phyloP scores from a whole-genome alignment of 2,113 vertebrate species.

The Phoenicopterus ruber region DNA sequence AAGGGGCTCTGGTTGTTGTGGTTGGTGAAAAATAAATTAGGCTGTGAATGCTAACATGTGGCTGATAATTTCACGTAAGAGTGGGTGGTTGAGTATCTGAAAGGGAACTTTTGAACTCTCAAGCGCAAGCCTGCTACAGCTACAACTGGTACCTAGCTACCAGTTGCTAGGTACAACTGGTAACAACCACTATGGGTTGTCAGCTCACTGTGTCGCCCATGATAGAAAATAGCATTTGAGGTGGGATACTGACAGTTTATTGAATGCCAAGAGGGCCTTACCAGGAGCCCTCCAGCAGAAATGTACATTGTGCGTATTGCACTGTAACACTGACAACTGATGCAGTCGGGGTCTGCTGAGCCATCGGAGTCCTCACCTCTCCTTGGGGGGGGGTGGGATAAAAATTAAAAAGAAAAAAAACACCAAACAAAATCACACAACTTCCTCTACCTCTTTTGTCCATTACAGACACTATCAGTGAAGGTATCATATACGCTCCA shows the following conservation, averaged over 20 bases:
- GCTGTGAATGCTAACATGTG: neutral
- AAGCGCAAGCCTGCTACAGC: neutral
- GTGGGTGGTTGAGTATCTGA: neutral
- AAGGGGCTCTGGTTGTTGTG: neutral
- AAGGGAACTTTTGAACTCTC: neutral
- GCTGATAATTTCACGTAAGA: neutral
- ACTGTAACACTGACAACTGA: neutral
- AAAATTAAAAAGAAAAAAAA: too few species aligned
- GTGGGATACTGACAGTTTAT: neutral
- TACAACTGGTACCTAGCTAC: neutral
- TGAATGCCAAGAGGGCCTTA: neutral
- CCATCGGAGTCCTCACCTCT: neutral
- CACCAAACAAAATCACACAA: too few species aligned
- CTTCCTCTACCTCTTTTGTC: neutral
- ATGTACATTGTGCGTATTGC: fast-evolving
- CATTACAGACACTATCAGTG: neutral
- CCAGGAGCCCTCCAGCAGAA: neutral
- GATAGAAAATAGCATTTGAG: neutral
- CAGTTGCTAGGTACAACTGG: neutral
- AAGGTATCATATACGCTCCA: neutral
- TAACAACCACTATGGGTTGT: neutral
- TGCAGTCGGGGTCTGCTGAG: neutral
- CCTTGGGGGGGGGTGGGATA: neutral
- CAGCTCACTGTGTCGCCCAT: neutral
- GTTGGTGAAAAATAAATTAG: neutral